Base-by-base conservation (phyloP, 2,888 invertebrate species). In the Athalia circularis region DNA sequence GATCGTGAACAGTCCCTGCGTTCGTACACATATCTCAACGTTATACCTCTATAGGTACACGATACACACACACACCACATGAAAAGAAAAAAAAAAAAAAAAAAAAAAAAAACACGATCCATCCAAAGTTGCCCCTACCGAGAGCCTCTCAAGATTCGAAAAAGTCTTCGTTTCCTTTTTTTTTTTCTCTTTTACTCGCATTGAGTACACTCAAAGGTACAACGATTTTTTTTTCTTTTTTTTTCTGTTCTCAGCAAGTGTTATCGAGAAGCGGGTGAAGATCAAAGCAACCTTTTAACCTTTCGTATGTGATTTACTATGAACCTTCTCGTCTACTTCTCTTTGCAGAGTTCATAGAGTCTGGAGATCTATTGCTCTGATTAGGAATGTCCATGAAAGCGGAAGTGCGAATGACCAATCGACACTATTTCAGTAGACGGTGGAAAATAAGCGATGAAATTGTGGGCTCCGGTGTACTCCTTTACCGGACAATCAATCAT, bases 271-370 rank as follows among this genome's bases (percentile, higher is more conserved):
- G 48, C 48, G n/a, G 11, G 65, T 65, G 48, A 48, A 8, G 65
- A 65, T 65, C 65, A 65, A 65, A 65, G 48, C 13, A n/a, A 65
- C 45, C 65, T 65, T 65, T 65, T 65, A 65, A 15, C 65, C 7
- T 13, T 0, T n/a, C 48, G 48, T 65, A 65, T 48, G 13, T 65
- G 48, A 65, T 48, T 29, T 65, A 48, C 47, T 7, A 47, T 47
- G 13, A 52, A 52, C 52, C 52, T 9, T 52, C 52, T 7, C 8
- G 52, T 52, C 0, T 52, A 7, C 11, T 52, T 52, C 11, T 11
- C 11, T 11, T 52, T 52, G 7, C 52, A 9, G 7, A 9, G 7
- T 52, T 11, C 52, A 52, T 52, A 9, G 8, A 9, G 7, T 52
- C 52, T 52, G 29, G 29, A 29, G 29, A 29, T 29, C 29, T 29